These are phyloP conservation scores for Tyria jacobaeae DNA, from an alignment of 2,888 invertebrate species.

Conservation along the genomic window DNA sequence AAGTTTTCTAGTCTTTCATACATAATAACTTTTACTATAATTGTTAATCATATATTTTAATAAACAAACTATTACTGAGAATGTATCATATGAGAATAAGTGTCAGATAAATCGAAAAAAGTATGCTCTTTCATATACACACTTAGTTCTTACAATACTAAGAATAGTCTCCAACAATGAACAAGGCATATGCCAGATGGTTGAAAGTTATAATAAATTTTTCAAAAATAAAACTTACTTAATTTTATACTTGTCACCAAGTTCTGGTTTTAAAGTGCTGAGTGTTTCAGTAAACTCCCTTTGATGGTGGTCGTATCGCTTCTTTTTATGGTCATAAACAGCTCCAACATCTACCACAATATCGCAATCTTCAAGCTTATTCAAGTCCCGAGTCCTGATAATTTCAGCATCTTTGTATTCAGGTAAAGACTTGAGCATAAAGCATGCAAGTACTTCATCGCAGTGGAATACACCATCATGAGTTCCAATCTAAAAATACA, in stretches of 20 bases:
- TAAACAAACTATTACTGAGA: too few species aligned
- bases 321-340: slow-evolving; percentile 90
- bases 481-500: slow-evolving; percentile 87
- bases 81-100: too few species aligned
- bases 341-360: slow-evolving; percentile 98
- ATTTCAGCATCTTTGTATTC: slow-evolving; percentile 93
- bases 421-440: slow-evolving; percentile 93
- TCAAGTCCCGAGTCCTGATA: slow-evolving; percentile 88
- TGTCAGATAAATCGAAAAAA: too few species aligned
- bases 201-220: not conserved
- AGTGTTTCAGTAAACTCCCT: slow-evolving; percentile 90
- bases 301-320: slow-evolving; percentile 98
- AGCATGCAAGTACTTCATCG: slow-evolving; percentile 98
- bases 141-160: too few species aligned
- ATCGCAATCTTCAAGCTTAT: slow-evolving; percentile 92
- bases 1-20: too few species aligned
- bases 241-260: slow-evolving; percentile 87
- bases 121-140: too few species aligned
- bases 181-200: not conserved
- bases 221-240: slow-evolving; percentile 67
- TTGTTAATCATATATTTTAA: too few species aligned
- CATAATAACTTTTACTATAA: too few species aligned
- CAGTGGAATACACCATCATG: slow-evolving; percentile 96
- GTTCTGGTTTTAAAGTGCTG: slow-evolving; percentile 87
- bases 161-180: not conserved